Evolutionary conservation across 2,797 vertebrate species (phyloP).

Genomic region (Xenops minutus): DNA sequence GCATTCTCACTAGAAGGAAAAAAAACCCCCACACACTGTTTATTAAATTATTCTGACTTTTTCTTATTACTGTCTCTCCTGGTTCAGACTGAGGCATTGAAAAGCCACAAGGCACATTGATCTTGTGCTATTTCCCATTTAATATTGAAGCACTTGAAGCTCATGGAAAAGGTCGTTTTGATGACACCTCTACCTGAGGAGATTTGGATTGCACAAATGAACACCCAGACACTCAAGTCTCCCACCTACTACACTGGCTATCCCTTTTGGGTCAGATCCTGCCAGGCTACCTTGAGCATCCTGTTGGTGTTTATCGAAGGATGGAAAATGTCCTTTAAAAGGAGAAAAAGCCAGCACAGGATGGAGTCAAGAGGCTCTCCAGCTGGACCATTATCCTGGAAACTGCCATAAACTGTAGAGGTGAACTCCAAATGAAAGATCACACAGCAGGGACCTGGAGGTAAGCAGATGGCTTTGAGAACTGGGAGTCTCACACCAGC

Average conservation of each 20-base stretch:
- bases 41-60: constrained; percentile 45
- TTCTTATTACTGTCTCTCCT: constrained; percentile 31
- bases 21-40: neutral
- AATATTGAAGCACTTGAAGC: neutral
- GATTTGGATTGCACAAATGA: neutral
- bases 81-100: neutral
- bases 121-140: constrained; percentile 29
- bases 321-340: neutral
- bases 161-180: constrained; percentile 33
- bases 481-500: constrained; percentile 26
- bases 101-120: neutral
- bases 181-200: neutral
- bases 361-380: neutral
- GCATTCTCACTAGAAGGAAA: neutral
- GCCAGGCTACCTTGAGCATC: neutral
- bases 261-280: neutral
- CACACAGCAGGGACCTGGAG: constrained; percentile 6
- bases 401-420: neutral
- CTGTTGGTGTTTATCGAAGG: neutral
- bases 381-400: neutral
- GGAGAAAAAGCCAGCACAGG: neutral
- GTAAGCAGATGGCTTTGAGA: constrained; percentile 57
- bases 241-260: neutral
- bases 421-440: constrained; percentile 48
- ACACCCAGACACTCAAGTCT: neutral